Base-by-base conservation (phyloP, 2,113 vertebrate genomes). In the Pseudopodoces humilis region DNA sequence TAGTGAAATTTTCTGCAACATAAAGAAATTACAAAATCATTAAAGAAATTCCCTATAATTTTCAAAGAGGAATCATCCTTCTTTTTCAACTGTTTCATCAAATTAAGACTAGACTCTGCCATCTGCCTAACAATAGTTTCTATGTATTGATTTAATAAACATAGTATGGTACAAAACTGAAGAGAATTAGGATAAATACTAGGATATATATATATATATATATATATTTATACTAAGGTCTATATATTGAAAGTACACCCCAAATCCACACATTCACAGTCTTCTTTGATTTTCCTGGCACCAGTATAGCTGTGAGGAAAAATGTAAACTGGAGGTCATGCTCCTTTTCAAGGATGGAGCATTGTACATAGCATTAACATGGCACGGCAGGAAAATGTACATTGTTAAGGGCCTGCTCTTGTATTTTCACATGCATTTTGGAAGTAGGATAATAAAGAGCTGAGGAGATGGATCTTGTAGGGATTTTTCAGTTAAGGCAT, bases 361-460 rank as follows among this genome's bases (percentile, higher is more conserved):
- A 52, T 9, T 47, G 7, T 19, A 31, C 43, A 13, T 12, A 53
- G 0, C 13, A 65, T 0, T 65, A n/a, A 60, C 7, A 31, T 0
- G 6, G 11, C 27, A 58, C 3, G 76, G 67, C n/a, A 78, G 27
- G 60, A 79, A 89, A 90, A 85, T 16, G 2, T 3, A 5, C 33
- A 27, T 47, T 35, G 2, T 23, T 70, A 52, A 47, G 43, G 27
- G 12, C 23, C 6, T 71, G 44, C 28, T 41, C 8, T 41, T 88
- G 15, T 33, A 52, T 50, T 90, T 25, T 44, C 30, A n/a, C 17
- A 64, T 81, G 15, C 31, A 18, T 81, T 52, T 39, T 17, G 58
- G 16, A 65, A 72, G 43, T 15, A 43, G 15, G 11, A 35, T 13
- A 62, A 65, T 43, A 65, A 67, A 69, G 21, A 53, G 13, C 19